Evolutionary conservation across 2,797 vertebrate genomes (phyloP).

Genomic region (Acridotheres tristis): DNA sequence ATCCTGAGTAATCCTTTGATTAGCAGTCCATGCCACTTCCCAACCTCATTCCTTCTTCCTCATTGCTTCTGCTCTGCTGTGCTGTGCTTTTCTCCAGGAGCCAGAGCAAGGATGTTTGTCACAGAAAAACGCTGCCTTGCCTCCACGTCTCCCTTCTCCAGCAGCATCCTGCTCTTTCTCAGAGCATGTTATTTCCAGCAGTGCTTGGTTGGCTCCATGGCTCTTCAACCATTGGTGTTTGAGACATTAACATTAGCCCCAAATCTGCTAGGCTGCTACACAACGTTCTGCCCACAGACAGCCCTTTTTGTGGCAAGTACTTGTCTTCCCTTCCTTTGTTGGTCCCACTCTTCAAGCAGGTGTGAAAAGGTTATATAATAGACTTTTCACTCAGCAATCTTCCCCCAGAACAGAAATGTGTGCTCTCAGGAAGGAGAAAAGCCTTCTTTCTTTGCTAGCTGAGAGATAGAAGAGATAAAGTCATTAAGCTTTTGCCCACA

Average conservation of each 20-base stretch:
- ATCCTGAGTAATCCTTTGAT: not conserved
- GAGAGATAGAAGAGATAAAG: not conserved
- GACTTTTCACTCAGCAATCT: not conserved
- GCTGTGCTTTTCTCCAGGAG: not conserved
- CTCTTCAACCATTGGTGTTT: accelerated
- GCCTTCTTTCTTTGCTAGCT: not conserved
- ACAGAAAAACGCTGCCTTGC: not conserved
- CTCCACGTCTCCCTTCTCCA: not conserved
- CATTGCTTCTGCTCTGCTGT: not conserved
- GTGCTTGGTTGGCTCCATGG: not conserved
- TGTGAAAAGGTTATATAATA: not conserved
- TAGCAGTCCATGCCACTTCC: not conserved
- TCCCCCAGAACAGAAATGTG: not conserved
- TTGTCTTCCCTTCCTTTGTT: not conserved
- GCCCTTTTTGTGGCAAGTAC: not conserved
- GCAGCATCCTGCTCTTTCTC: not conserved
- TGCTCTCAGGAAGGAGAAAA: not conserved
- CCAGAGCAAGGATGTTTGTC: not conserved
- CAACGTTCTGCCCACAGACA: not conserved
- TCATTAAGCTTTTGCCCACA: not conserved
- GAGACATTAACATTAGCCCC: too few species aligned
- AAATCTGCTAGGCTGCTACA: not conserved
- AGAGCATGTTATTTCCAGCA: not conserved
- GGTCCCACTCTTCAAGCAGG: not conserved
- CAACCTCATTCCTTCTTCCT: not conserved